Evolutionary conservation across 2,797 vertebrate genomes (phyloP).

Genomic region (Muraenolepis orangiensis): DNA sequence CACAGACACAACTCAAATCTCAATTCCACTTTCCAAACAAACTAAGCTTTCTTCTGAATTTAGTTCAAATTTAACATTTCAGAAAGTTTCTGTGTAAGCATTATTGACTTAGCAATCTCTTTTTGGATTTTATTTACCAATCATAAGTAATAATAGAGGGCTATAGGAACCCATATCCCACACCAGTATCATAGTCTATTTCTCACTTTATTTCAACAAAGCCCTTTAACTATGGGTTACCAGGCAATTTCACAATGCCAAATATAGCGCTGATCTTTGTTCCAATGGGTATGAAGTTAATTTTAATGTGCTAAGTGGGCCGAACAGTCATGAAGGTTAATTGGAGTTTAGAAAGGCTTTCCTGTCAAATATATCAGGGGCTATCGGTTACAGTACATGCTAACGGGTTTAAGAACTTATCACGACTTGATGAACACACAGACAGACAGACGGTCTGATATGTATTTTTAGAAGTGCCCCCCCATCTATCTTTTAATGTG

Average conservation of each 20-base stretch:
- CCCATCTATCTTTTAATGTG: constrained; percentile 40
- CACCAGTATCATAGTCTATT: background rate
- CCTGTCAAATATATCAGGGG: constrained; percentile 37
- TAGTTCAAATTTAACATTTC: background rate
- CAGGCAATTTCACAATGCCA: constrained; percentile 27
- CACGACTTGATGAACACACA: background rate
- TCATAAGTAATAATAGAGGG: background rate
- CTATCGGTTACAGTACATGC: constrained; percentile 33
- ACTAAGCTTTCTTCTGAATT: background rate
- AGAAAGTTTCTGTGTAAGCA: too few relatives aligned
- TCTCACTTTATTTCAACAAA: background rate
- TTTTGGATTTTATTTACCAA: too few relatives aligned
- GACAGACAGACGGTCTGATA: constrained; percentile 11
- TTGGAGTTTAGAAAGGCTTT: constrained; percentile 47
- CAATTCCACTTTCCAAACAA: background rate
- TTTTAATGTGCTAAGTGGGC: constrained; percentile 62
- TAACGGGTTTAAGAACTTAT: constrained; percentile 7
- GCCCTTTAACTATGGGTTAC: constrained; percentile 32
- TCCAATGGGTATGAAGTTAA: constrained; percentile 43
- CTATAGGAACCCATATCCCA: background rate
- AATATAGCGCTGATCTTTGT: constrained; percentile 32
- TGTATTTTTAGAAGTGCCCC: constrained; percentile 41
- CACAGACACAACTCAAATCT: too few relatives aligned
- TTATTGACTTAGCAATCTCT: too few relatives aligned
- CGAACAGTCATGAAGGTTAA: constrained; percentile 62